A percentile compares a stretch with the other conserved stretches of the same genome.
Conservation (phyloP, 1,140 invertebrate genomes). For the Arion vulgaris region DNA sequence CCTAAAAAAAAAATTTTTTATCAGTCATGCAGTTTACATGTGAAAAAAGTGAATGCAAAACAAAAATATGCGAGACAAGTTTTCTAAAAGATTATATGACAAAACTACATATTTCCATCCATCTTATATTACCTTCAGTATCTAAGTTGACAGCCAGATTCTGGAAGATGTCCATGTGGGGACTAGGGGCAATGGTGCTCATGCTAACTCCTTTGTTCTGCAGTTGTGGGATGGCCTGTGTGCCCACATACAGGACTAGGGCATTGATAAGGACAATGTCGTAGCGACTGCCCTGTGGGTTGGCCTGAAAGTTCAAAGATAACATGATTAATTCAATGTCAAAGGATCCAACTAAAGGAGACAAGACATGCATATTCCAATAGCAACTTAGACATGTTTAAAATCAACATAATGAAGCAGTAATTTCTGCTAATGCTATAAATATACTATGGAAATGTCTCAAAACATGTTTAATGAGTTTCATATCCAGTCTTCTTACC, state of each 20-base stretch:
- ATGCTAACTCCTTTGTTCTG: constrained; percentile 87
- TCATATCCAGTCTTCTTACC: constrained; percentile 62
- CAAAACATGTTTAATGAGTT: too few species aligned
- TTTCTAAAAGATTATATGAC: too few species aligned
- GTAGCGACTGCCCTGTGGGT: constrained; percentile 83
- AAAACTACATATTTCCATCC: too few species aligned
- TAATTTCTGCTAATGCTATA: too few species aligned
- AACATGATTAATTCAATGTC: not conserved
- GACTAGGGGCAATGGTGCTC: constrained; percentile 94
- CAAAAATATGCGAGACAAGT: too few species aligned
- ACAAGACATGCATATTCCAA: too few species aligned
- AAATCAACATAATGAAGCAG: too few species aligned
- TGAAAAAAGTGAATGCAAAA: not conserved
- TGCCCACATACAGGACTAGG: constrained; percentile 96
- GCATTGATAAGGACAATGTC: constrained; percentile 98
- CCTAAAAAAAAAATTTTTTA: constrained; percentile 69
- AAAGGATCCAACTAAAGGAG: too few species aligned
- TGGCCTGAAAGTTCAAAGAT: constrained; percentile 77
- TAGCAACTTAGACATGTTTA: too few species aligned
- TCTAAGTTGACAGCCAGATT: constrained; percentile 97
- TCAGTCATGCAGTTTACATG: not conserved
- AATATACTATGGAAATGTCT: too few species aligned
- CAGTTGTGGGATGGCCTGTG: constrained; percentile 86
- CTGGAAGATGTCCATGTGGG: constrained; percentile 99
- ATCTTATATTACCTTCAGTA: constrained; percentile 95